Evolutionary conservation across 2,888 invertebrate genomes (phyloP).

Genomic region (Ophraella communa): DNA sequence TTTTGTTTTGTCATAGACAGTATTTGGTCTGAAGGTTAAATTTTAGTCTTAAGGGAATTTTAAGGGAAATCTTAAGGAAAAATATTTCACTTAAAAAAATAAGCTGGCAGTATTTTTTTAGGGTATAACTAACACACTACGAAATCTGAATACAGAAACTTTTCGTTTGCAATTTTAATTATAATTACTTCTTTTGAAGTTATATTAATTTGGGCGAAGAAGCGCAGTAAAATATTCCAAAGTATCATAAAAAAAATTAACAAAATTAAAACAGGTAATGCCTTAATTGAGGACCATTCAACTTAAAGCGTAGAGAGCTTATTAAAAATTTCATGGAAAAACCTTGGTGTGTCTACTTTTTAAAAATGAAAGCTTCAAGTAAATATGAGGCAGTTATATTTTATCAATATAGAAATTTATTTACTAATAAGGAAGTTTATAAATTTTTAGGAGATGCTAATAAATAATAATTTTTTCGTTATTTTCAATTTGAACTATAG

Average conservation of each 20-base stretch:
- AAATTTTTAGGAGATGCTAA: too few relatives aligned
- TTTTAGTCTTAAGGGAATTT: too few relatives aligned
- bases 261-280: slow-evolving; percentile 33
- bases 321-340: slow-evolving; percentile 32
- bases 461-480: too few relatives aligned
- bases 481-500: too few relatives aligned
- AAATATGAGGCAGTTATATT: background rate
- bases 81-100: too few relatives aligned
- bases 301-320: slow-evolving; percentile 11
- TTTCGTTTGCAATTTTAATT: background rate
- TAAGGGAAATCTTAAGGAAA: too few relatives aligned
- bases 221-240: slow-evolving; percentile 15
- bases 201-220: slow-evolving; percentile 16
- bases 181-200: background rate
- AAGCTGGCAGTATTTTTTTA: too few relatives aligned
- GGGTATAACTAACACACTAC: background rate
- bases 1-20: too few relatives aligned
- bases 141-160: background rate
- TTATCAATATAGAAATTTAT: background rate
- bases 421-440: background rate
- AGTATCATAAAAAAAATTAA: slow-evolving; percentile 26
- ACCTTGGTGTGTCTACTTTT: background rate
- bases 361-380: background rate
- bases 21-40: too few relatives aligned
- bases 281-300: slow-evolving; percentile 31